Conservation (phyloP, 2,113 vertebrate species). For the Propithecus coquereli region DNA sequence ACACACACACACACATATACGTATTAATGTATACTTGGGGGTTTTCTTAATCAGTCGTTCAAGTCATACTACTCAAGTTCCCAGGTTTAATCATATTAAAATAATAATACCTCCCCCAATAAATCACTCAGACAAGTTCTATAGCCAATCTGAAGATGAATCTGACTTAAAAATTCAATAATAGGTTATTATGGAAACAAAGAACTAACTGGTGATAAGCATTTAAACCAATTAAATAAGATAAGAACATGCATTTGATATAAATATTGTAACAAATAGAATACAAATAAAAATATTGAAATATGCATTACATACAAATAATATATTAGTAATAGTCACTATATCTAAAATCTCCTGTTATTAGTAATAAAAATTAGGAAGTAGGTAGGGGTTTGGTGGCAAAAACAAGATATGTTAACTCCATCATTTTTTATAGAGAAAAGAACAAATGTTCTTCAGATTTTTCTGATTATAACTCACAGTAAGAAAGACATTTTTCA, state of each 20-base stretch:
- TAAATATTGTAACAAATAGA: background rate
- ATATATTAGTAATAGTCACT: background rate
- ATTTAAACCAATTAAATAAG: background rate
- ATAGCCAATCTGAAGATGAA: background rate
- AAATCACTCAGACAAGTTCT: background rate
- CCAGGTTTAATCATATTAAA: background rate
- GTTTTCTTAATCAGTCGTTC: background rate
- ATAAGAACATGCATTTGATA: background rate
- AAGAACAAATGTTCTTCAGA: background rate
- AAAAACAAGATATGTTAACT: background rate
- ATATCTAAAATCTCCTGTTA: background rate
- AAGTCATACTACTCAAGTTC: background rate
- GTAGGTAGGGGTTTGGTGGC: background rate
- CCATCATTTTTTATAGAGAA: background rate
- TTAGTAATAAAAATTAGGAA: background rate
- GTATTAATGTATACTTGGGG: background rate
- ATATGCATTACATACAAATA: background rate
- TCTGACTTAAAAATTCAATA: background rate
- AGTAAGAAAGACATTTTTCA: background rate
- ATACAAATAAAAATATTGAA: background rate
- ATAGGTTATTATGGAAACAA: background rate
- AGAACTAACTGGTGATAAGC: background rate
- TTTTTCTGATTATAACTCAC: background rate
- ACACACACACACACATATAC: too few species aligned
- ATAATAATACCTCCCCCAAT: background rate